These are phyloP conservation scores for Nomada fabriciana DNA, from an alignment of 2,888 invertebrate genomes.

Conservation along the genomic window DNA sequence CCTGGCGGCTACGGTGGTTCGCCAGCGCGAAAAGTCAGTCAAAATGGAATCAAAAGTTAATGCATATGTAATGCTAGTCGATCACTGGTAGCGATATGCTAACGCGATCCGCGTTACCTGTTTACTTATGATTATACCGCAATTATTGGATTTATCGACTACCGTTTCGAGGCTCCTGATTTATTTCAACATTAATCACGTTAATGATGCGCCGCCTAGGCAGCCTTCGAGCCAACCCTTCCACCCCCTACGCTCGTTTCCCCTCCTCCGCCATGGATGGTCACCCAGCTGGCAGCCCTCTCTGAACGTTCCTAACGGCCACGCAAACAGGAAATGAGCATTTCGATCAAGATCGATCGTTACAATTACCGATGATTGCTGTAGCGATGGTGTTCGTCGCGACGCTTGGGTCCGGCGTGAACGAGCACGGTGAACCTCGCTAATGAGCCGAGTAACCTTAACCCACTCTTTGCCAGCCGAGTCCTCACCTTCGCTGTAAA, in stretches of 20 bases:
- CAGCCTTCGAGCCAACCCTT: conserved; percentile 72
- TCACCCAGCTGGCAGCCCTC: conserved; percentile 22
- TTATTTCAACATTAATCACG: conserved; percentile 84
- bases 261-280: conserved; percentile 40
- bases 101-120: conserved; percentile 74
- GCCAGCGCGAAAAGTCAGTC: conserved; percentile 47
- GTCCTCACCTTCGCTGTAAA: conserved; percentile 51
- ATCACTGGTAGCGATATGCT: conserved; percentile 69
- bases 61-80: conserved; percentile 58
- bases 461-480: conserved; percentile 61
- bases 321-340: conserved; percentile 82
- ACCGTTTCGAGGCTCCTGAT: conserved; percentile 82
- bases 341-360: conserved; percentile 83
- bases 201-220: conserved; percentile 83
- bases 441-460: conserved; percentile 73
- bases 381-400: conserved; percentile 60
- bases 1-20: background rate
- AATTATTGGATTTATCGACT: conserved; percentile 84
- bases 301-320: conserved; percentile 69
- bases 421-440: conserved; percentile 64
- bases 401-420: conserved; percentile 57
- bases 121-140: conserved; percentile 84
- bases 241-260: conserved; percentile 65
- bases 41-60: conserved; percentile 53
- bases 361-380: conserved; percentile 80